Base-by-base conservation (phyloP, 2,888 invertebrate genomes). In the Galerucella calmariensis region DNA sequence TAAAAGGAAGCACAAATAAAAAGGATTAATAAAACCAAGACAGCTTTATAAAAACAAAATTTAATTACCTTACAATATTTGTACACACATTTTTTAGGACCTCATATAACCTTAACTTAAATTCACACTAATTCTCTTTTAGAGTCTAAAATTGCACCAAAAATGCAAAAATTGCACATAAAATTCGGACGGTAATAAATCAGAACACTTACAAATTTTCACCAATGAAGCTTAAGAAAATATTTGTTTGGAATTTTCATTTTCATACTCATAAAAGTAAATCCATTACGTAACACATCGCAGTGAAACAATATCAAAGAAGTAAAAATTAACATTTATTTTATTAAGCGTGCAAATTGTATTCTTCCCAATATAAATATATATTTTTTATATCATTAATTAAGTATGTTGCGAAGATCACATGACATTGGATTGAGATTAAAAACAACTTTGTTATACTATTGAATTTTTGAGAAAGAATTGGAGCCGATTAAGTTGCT, bases 121-220 rank as follows among this genome's bases (percentile, higher is more conserved):
- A 67, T 63, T 53, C 62, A 73, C 53, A 73, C 59, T 72, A 75
- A 75, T 77, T 71, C 76, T 78, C 78, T 78, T 76, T 73, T n/a
- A 78, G 78, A 78, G 78, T 69, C 62, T 73, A 75, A 68, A 70
- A 77, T 77, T 77, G 77, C 77, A 77, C 75, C 56, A 70, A 70
- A 70, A 59, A 68, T 44, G 58, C 58, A 69, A 65, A 71, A 70
- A 78, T 74, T 74, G 74, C 74, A 74, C 74, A 61, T 71, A 67
- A 53, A 44, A 61, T 69, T 61, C 48, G 69, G 68, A 75, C 71
- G 71, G 59, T n/a, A 59, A 59, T 59, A n/a, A 59, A 20, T 59
- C 12, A 24, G 20, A 59, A 59, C 20, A 20, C 59, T 53, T 53
- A n/a, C 12, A n/a, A 12, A n/a, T 53, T n/a, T n/a, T 53, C 53